Base-by-base conservation (phyloP, 2,113 vertebrate genomes). In the Eidolon helvum region DNA sequence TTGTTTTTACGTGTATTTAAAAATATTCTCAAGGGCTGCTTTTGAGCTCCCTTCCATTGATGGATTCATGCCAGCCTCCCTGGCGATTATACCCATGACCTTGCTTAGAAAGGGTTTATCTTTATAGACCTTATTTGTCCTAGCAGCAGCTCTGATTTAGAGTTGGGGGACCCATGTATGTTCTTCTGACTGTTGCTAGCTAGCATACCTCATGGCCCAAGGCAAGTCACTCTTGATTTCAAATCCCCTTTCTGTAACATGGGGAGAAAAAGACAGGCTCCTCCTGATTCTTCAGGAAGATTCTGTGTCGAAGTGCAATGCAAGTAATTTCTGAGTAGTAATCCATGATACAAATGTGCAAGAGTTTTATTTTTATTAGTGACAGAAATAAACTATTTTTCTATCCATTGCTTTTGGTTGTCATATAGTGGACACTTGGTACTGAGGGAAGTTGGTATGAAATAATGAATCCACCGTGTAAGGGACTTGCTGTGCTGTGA, bases 281-380 rank as follows among this genome's bases (percentile, higher is more conserved):
- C 28, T 79, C 7, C 45, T 57, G 83, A 35, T 43, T 86, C 43
- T 43, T 83, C 5, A 50, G 72, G 65, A 80, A 77, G 77, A 38
- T 63, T 91, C 30, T 83, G 55, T 91, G 38, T 84, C 77, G 50
- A 28, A 86, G 63, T 24, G 19, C 28, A 63, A 19, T 30, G 55
- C 68, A 30, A 89, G 59, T 87, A 45, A 68, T 78, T 95, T 65
- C 77, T 91, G 71, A 95, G 68, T 18, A 0, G 10, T 43, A 65
- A 35, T 71, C 16, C 68, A 9, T 18, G 40, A 74, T 24, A 63
- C 9, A 45, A 33, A 48, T 40, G 45, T 65, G 11, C 5, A 7
- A 94, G 79, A 55, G 43, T 84, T 92, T 92, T 84, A 38, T 87
- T 86, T 89, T 92, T 71, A 48, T 84, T 72, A 65, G 72, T 91